Evolutionary conservation across 2,113 vertebrate genomes (phyloP).

Genomic region (Hiodon alosoides): DNA sequence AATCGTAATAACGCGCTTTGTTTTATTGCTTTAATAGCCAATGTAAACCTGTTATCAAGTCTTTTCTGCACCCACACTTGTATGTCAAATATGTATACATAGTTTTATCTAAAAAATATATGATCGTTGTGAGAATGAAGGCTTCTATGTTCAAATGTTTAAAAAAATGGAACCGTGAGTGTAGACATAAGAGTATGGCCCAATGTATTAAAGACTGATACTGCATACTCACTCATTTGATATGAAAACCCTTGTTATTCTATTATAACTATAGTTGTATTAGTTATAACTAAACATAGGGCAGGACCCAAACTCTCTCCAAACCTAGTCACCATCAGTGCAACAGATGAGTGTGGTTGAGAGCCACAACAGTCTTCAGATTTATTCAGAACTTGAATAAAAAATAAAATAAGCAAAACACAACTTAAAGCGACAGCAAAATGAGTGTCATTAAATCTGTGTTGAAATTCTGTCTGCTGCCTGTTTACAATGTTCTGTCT

Average conservation of each 20-base stretch:
- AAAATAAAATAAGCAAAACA: constrained; percentile 1
- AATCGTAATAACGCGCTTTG: too few relatives aligned
- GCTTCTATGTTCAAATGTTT: background rate
- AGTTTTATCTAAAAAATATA: background rate
- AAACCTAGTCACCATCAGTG: background rate
- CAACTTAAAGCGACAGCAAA: background rate
- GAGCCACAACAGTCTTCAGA: background rate
- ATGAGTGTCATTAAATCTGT: background rate
- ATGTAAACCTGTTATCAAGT: too few relatives aligned
- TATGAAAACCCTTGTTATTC: constrained; percentile 60
- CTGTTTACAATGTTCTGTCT: background rate
- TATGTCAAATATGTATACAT: constrained; percentile 6
- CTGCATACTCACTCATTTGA: constrained; percentile 15
- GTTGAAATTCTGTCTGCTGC: background rate
- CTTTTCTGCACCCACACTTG: background rate
- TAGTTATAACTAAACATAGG: constrained; percentile 45
- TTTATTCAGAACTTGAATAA: background rate
- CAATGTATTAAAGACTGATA: background rate
- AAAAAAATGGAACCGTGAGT: constrained; percentile 4
- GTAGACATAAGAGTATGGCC: background rate
- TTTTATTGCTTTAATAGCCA: too few relatives aligned
- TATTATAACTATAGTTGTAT: constrained; percentile 53
- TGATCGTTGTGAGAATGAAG: constrained; percentile 34
- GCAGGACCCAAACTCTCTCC: constrained; percentile 58
- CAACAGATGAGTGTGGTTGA: background rate